These are phyloP conservation scores for Phyto melanocephala DNA, from an alignment of 2,888 invertebrate genomes.

Conservation along the genomic window DNA sequence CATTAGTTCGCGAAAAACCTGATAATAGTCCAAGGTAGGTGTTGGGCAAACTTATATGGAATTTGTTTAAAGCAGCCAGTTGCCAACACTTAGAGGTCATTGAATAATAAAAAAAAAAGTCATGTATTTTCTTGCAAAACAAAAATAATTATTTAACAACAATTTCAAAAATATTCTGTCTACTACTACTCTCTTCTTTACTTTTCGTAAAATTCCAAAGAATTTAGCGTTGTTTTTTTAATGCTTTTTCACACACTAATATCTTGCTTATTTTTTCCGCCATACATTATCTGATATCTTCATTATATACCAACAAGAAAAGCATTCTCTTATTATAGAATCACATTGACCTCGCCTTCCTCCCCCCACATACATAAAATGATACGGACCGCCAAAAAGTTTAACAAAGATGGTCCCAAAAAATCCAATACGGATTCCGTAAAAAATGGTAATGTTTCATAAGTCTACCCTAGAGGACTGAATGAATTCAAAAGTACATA, in stretches of 20 bases:
- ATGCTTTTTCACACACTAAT: conserved; percentile 8
- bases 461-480: conserved; percentile 64
- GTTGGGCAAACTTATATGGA: conserved; percentile 57
- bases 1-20: conserved; percentile 76
- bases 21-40: conserved; percentile 78
- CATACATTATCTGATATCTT: conserved; percentile 37
- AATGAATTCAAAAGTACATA: conserved; percentile 35
- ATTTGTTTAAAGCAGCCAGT: conserved; percentile 58
- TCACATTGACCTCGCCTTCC: conserved; percentile 78
- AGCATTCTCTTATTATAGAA: conserved; percentile 79
- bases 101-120: conserved; percentile 34
- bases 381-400: conserved; percentile 67
- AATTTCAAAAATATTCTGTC: background rate
- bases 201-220: background rate
- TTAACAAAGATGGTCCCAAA: conserved; percentile 25
- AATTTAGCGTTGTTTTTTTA: conserved; percentile 2
- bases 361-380: conserved; percentile 75
- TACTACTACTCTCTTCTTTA: background rate
- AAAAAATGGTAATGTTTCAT: conserved; percentile 71
- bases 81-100: conserved; percentile 63
- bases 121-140: background rate
- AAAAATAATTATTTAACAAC: background rate
- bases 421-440: conserved; percentile 65
- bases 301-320: conserved; percentile 69
- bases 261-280: conserved; percentile 10